Evolutionary conservation across 2,113 vertebrate species (phyloP), one percentile per base, ranked within the genome.

Genomic region (Thamnaconus septentrionalis): DNA sequence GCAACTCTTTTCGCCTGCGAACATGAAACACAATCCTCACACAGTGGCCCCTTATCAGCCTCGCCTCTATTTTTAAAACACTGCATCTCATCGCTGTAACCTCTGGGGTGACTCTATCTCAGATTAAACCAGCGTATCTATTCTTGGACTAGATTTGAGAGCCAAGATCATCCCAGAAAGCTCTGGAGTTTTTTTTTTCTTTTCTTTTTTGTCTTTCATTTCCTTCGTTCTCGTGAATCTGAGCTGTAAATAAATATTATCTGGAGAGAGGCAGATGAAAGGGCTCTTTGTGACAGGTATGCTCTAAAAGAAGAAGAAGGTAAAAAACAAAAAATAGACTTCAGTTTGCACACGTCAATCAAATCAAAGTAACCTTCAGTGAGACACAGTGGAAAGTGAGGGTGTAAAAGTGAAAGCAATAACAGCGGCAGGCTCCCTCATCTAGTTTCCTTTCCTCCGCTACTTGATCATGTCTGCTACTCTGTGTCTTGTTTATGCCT

Each of bases 281-380:
- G 53, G 11, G 11, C 58, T 64, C 9, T 49, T 41, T 31, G 71
- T 69, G 75, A 73, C 61, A 75, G 71, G 75, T 53, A 53, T 48
- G 18, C 18, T 31, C 18, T 31, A 31, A 31, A 31, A 31, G 18
- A 31, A 31, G 18, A 31, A 31, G 2, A 31, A 31, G 18, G 18
- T 31, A 31, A 31, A 31, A 31, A 31, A 31, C 66, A 46, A 53
- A 78, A 77, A 80, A 81, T 74, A 65, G 56, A 78, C 76, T 76
- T 78, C 62, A 60, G 43, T 65, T 59, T 12, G 46, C 18, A 72
- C 47, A 67, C 53, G 77, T 82, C 70, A 75, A 56, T 73, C 71
- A 54, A 39, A 76, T 85, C 69, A 77, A 78, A 49, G 56, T 79
- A 60, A 80, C 77, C 73, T 66, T 79, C 53, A 59, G n/a, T 44